Evolutionary conservation across 2,888 invertebrate genomes (phyloP), one percentile per base, ranked within the genome.

Genomic region (Drosophila neutralis): DNA sequence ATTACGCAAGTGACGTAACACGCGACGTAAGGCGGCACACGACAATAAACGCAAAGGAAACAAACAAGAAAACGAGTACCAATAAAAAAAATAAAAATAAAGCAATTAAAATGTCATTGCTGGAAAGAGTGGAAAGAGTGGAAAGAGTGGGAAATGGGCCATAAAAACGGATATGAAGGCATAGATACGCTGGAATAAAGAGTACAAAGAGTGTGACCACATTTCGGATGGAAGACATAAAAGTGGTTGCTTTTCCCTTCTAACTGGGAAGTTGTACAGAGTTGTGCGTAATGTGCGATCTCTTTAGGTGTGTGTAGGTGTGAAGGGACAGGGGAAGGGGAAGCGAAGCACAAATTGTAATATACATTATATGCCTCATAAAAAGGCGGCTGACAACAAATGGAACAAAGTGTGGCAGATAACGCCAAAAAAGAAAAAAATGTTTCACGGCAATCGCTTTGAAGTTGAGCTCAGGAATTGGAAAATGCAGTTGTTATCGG

Each of bases 41-140:
- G 90, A 87, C 87, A 85, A 83, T 61, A 78, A 64, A 56, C 61
- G 69, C 67, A 76, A 69, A 69, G 45, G 45, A 48, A 56, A 57
- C 45, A 27, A 57, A 29, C 54, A 38, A 45, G 21, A 62, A 71
- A 65, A 36, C n/a, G 51, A 29, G 31, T 42, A 57, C 33, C 42
- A 29, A 42, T 56, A 54, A 15, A 57, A 59, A 63, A 35, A 35
- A 24, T n/a, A 58, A 31, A 53, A 88, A 88, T 87, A 86, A 90
- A 90, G 85, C 87, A 91, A 89, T 89, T 89, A 91, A 91, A 89
- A 89, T 87, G 85, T 86, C 85, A 89, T 89, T 86, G 85, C 75
- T 72, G 60, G 70, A 49, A 58, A 67, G 42, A 67, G 57, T 36
- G 36, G 70, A 49, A 58, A 67, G 42, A 67, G 57, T 36, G 36